Conservation (phyloP, 2,888 invertebrate species). For the Zonitis immaculata region DNA sequence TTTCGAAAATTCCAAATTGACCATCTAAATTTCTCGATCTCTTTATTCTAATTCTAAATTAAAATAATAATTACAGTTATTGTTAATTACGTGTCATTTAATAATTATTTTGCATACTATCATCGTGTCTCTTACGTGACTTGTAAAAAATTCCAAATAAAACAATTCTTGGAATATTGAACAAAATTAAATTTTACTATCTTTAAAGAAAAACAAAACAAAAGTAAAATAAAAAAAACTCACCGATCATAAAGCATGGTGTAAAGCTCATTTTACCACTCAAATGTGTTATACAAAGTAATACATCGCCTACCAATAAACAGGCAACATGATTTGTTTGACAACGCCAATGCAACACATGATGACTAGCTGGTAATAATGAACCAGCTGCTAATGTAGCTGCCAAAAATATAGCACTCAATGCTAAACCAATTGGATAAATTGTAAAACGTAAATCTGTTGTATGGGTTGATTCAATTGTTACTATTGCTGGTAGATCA, state of each 20-base stretch:
- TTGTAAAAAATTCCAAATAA: background rate
- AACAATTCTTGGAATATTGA: no score
- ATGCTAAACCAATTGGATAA: conserved; percentile 72
- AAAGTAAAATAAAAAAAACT: conserved; percentile 51
- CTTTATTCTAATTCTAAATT: no score
- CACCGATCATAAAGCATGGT: conserved; percentile 65
- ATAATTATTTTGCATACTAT: background rate
- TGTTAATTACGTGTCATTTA: background rate
- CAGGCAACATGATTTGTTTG: conserved; percentile 84
- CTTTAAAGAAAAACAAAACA: no score
- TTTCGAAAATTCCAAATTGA: no score
- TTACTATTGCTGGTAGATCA: conserved; percentile 47
- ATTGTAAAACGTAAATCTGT: conserved; percentile 61
- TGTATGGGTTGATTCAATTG: conserved; percentile 20
- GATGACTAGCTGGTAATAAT: conserved; percentile 76
- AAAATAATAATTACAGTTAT: no score
- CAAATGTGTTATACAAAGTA: conserved; percentile 73
- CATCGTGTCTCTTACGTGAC: background rate
- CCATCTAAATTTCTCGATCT: no score
- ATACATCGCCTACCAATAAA: conserved; percentile 73
- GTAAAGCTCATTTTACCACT: conserved; percentile 58
- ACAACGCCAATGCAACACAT: conserved; percentile 84
- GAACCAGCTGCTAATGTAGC: conserved; percentile 76
- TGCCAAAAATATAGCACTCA: conserved; percentile 76
- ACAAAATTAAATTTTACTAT: no score